Evolutionary conservation across 2,113 vertebrate species (phyloP).

Genomic region (Corythoichthys haematopterus): DNA sequence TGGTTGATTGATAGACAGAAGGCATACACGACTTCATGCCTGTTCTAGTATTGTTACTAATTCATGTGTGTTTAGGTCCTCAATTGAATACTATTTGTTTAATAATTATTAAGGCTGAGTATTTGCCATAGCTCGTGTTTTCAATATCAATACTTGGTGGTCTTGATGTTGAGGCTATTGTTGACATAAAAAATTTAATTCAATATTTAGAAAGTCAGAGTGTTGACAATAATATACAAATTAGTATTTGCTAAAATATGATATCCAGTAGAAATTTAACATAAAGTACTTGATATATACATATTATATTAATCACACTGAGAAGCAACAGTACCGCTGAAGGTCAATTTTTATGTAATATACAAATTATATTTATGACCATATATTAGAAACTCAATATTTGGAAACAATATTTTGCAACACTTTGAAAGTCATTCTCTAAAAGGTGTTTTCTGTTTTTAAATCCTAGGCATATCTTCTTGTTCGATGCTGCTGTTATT

Average conservation of each 20-base stretch:
- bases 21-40: not conserved
- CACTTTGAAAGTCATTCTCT: not conserved
- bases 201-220: not conserved
- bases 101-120: not conserved
- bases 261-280: not conserved
- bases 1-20: conserved; percentile 1
- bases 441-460: not conserved
- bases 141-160: not conserved
- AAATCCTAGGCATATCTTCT: conserved; percentile 85
- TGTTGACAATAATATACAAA: not conserved
- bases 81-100: not conserved
- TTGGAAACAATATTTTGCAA: not conserved
- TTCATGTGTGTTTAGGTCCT: not conserved
- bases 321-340: not conserved
- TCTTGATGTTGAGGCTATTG: not conserved
- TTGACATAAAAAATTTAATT: not conserved
- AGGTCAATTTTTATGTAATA: not conserved
- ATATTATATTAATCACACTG: not conserved
- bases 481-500: conserved; percentile 92
- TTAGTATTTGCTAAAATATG: too few species aligned
- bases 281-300: not conserved
- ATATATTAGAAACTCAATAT: not conserved
- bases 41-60: not conserved
- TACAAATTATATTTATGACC: not conserved
- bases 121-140: not conserved